Base-by-base conservation (phyloP, 2,113 vertebrate species). In the Melospiza melodia region DNA sequence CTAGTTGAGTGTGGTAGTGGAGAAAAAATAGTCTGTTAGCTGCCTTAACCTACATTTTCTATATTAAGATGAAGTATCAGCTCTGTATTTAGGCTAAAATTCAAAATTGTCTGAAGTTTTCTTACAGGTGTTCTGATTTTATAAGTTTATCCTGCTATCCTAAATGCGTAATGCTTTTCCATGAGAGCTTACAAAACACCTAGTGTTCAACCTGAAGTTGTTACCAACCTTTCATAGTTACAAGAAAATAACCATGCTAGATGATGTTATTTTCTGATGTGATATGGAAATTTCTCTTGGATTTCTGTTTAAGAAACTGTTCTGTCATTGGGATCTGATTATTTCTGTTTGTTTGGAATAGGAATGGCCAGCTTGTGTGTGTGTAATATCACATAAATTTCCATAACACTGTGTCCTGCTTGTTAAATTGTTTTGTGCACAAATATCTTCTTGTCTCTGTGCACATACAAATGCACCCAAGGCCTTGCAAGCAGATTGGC, bases 181-280 rank as follows among this genome's bases (percentile, higher is more conserved):
- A 78, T 25, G 43, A 67, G 35, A 37, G 3, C 22, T 72, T 48
- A 44, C 5, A 23, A 59, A 49, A n/a, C 11, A 13, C 20, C 12
- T 72, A 3, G 6, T 67, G 10, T 59, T 92, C 43, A 58, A 8
- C 19, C 23, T 89, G 39, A 75, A 78, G 43, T 23, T 74, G 30
- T 4, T 88, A 33, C 7, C 14, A 69, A 2, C 33, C 35, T 85
- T 69, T 46, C 19, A 31, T 11, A 33, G 5, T 69, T 66, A 77
- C 23, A 74, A 71, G 33, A 71, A 74, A 73, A 79, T 30, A 28
- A 33, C 0, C 3, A 1, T 3, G 0, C 22, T 57, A 10, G 21
- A 18, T 58, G 43, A n/a, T 52, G 0, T 66, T 37, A 8, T 18
- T 61, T 80, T 89, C 35, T 87, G 46, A 49, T 76, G 25, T 54